These are phyloP conservation scores for Pycnomerus fuliginosus DNA, from an alignment of 2,888 invertebrate species.

Conservation along the genomic window DNA sequence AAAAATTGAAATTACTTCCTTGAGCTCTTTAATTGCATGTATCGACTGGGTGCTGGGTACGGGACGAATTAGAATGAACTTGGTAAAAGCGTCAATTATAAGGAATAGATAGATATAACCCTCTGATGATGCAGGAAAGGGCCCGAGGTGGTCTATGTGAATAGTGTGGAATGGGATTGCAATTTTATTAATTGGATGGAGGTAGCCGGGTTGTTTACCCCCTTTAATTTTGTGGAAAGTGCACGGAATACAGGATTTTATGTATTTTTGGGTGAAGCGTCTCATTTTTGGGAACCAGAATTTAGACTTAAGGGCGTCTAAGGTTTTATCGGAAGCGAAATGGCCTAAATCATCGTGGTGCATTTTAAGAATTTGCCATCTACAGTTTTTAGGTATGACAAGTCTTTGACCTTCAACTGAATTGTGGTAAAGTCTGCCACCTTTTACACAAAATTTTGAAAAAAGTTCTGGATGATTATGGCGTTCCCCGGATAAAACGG, in stretches of 20 bases:
- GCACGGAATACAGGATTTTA: slow-evolving; percentile 6
- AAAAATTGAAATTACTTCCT: slow-evolving; percentile 20
- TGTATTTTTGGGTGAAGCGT: slow-evolving; percentile 8
- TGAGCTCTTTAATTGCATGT: slow-evolving; percentile 14
- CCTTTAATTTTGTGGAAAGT: slow-evolving; percentile 7
- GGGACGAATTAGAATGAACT: slow-evolving; percentile 17
- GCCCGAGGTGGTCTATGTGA: slow-evolving; percentile 22
- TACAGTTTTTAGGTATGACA: slow-evolving; percentile 8
- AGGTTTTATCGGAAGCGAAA: slow-evolving; percentile 32
- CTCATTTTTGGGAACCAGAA: slow-evolving; percentile 18
- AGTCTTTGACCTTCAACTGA: not conserved
- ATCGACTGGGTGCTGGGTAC: slow-evolving; percentile 12
- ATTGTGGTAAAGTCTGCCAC: not conserved
- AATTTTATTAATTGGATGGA: slow-evolving; percentile 10
- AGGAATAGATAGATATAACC: slow-evolving; percentile 17
- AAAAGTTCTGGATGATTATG: not conserved
- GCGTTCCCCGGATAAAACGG: not conserved
- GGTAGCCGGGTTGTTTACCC: slow-evolving; percentile 11
- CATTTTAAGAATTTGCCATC: slow-evolving; percentile 24
- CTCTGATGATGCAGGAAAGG: slow-evolving; percentile 11
- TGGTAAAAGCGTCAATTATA: slow-evolving; percentile 19
- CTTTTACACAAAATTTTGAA: not conserved
- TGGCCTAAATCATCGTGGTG: slow-evolving; percentile 29
- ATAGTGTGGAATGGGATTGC: slow-evolving; percentile 18
- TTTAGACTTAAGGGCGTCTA: slow-evolving; percentile 3